A percentile compares a stretch with the other conserved stretches of the same genome.
phyloP scores from a whole-genome alignment of 2,888 invertebrate species.

The Drosophila paramelanica region DNA sequence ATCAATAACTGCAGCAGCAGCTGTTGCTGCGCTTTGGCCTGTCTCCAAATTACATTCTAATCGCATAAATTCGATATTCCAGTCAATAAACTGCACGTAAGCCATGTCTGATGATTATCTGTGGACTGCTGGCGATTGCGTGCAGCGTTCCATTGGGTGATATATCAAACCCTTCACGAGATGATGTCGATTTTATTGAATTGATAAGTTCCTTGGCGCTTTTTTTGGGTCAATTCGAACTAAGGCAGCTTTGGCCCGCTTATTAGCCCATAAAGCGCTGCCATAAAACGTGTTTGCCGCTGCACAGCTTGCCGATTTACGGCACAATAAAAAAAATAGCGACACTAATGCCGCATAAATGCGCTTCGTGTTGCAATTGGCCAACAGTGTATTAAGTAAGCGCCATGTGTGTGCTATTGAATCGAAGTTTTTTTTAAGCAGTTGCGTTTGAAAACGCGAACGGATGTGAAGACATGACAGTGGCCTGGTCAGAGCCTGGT shows the following conservation, averaged over 20 bases:
- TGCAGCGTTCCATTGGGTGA: slow-evolving; percentile 43
- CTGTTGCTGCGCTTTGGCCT: slow-evolving; percentile 42
- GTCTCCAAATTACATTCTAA: slow-evolving; percentile 54
- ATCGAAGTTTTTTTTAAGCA: slow-evolving; percentile 22
- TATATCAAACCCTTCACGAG: slow-evolving; percentile 67
- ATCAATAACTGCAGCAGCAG: slow-evolving; percentile 29
- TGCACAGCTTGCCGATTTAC: slow-evolving; percentile 56
- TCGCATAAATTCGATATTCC: slow-evolving; percentile 38
- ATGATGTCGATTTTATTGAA: slow-evolving; percentile 40
- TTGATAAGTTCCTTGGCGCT: slow-evolving; percentile 41
- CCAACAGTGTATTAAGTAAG: slow-evolving; percentile 60
- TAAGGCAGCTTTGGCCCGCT: slow-evolving; percentile 40
- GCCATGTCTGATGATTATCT: slow-evolving; percentile 66
- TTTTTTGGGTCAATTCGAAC: slow-evolving; percentile 54
- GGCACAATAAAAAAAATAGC: slow-evolving; percentile 58
- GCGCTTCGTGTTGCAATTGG: slow-evolving; percentile 67
- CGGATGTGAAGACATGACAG: slow-evolving; percentile 65
- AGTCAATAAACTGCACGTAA: slow-evolving; percentile 65
- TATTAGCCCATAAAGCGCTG: slow-evolving; percentile 32
- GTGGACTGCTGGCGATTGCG: slow-evolving; percentile 40
- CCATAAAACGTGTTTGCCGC: slow-evolving; percentile 38
- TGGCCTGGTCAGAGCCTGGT: slow-evolving; percentile 23
- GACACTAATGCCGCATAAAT: slow-evolving; percentile 67
- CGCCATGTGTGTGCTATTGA: slow-evolving; percentile 61
- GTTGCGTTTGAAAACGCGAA: slow-evolving; percentile 44